Percentiles rank a stretch among this genome's conserved stretches.
Evolutionary conservation across 2,888 invertebrate genomes (phyloP).

Genomic region (Phortica magna): DNA sequence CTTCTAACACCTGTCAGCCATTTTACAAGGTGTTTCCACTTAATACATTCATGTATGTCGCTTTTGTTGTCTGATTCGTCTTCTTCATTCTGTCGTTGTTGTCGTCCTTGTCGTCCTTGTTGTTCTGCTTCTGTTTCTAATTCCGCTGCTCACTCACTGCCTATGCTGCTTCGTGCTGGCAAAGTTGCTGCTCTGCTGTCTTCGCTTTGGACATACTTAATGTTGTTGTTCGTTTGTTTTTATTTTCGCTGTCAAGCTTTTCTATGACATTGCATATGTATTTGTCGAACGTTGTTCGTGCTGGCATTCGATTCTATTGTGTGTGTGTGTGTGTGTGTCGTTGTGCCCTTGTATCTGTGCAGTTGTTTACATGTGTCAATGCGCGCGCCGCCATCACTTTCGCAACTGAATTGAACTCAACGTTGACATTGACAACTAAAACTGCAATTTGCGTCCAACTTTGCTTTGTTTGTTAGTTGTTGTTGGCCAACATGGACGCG

Average conservation of each 20-base stretch:
- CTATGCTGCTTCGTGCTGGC: not conserved
- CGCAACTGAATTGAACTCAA: constrained; percentile 42
- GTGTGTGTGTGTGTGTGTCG: constrained; percentile 27
- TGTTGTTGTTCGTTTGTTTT: constrained; percentile 3
- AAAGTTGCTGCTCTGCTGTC: not conserved
- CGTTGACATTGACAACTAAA: constrained; percentile 69
- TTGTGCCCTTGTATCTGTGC: constrained; percentile 57
- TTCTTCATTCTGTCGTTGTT: not conserved
- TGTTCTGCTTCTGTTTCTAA: not conserved
- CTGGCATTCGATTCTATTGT: not conserved
- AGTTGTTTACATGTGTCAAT: constrained; percentile 49
- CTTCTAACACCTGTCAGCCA: constrained; percentile 71
- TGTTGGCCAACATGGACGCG: not conserved
- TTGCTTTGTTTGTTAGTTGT: not conserved
- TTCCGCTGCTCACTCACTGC: not conserved
- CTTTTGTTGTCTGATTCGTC: constrained; percentile 29
- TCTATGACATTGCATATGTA: constrained; percentile 14
- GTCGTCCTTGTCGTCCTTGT: not conserved
- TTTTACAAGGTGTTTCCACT: constrained; percentile 71
- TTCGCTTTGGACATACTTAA: not conserved
- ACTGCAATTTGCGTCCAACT: constrained; percentile 22
- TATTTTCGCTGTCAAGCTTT: constrained; percentile 23
- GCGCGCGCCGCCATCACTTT: constrained; percentile 1
- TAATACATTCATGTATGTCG: constrained; percentile 57
- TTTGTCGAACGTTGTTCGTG: not conserved